A percentile compares a stretch with the other conserved stretches of the same genome.
phyloP scores from a whole-genome alignment of 2,797 vertebrate species.

The Lithobates pipiens region DNA sequence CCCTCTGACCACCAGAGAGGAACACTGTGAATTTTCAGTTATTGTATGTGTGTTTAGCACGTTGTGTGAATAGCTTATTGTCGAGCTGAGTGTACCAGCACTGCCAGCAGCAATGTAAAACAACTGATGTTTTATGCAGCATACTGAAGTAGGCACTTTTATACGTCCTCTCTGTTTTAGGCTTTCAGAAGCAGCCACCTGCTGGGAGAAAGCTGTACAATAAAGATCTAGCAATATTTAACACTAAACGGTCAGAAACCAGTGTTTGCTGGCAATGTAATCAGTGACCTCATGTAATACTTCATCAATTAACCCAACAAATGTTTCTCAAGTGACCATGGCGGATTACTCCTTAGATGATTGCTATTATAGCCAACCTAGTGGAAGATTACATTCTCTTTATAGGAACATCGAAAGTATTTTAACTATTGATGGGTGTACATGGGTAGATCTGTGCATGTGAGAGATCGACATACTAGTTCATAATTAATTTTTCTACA shows the following conservation, averaged over 20 bases:
- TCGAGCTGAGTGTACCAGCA: constrained; percentile 30
- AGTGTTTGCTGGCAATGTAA: constrained; percentile 26
- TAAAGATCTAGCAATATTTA: constrained; percentile 40
- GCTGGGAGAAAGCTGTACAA: constrained; percentile 42
- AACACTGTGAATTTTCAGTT: constrained; percentile 12
- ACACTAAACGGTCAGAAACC: constrained; percentile 43
- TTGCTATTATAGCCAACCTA: constrained; percentile 74
- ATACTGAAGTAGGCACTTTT: constrained; percentile 41
- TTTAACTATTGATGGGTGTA: not conserved
- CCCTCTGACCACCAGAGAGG: not conserved
- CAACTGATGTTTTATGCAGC: constrained; percentile 52
- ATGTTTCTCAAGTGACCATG: constrained; percentile 75
- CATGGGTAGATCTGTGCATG: too few species aligned
- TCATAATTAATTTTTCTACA: not conserved
- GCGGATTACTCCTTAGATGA: constrained; percentile 76
- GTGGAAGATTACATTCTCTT: not conserved
- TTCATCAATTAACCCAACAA: constrained; percentile 38
- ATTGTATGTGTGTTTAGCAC: constrained; percentile 20
- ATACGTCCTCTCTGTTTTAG: constrained; percentile 35
- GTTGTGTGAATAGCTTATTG: constrained; percentile 21
- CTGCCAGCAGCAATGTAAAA: constrained; percentile 39
- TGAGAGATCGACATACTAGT: not conserved
- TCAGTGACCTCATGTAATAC: constrained; percentile 45
- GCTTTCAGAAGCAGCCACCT: constrained; percentile 47
- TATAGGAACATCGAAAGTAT: not conserved